Conservation (phyloP, 2,113 vertebrate genomes). For the Scomber japonicus region DNA sequence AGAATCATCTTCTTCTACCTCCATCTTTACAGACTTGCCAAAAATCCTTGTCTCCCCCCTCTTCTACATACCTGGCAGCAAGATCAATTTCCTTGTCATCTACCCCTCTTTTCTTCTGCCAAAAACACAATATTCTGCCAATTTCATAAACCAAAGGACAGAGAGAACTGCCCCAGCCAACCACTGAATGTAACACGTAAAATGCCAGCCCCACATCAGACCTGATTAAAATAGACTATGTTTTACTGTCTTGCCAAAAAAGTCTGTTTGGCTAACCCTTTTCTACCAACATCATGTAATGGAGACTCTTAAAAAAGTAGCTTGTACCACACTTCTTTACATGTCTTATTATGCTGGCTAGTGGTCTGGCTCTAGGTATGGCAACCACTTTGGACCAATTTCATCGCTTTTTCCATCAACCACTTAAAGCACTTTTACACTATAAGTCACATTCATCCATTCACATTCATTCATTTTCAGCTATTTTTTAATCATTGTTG, state of each 20-base stretch:
- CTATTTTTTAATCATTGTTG: too few species aligned
- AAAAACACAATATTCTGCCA: conserved; percentile 18
- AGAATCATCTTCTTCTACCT: conserved; percentile 8
- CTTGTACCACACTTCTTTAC: too few species aligned
- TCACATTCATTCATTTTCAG: too few species aligned
- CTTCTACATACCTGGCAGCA: conserved; percentile 6
- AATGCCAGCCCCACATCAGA: neutral
- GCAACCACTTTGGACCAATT: too few species aligned
- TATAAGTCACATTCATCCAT: too few species aligned
- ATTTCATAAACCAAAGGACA: conserved; percentile 28
- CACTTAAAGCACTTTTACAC: too few species aligned
- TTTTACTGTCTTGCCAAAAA: conserved; percentile 1
- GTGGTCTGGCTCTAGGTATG: too few species aligned
- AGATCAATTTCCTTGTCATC: neutral
- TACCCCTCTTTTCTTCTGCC: conserved; percentile 4
- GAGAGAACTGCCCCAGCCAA: neutral
- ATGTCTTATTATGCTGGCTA: too few species aligned
- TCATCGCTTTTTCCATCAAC: too few species aligned
- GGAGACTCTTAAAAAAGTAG: neutral
- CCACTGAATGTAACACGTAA: neutral
- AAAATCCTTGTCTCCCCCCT: neutral
- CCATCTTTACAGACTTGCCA: conserved; percentile 19
- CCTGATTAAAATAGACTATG: neutral
- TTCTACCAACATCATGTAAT: neutral
- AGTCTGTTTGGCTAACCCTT: neutral